Evolutionary conservation across 2,888 invertebrate species (phyloP), one percentile per base, ranked within the genome.

Genomic region (Scaptomyza flava): DNA sequence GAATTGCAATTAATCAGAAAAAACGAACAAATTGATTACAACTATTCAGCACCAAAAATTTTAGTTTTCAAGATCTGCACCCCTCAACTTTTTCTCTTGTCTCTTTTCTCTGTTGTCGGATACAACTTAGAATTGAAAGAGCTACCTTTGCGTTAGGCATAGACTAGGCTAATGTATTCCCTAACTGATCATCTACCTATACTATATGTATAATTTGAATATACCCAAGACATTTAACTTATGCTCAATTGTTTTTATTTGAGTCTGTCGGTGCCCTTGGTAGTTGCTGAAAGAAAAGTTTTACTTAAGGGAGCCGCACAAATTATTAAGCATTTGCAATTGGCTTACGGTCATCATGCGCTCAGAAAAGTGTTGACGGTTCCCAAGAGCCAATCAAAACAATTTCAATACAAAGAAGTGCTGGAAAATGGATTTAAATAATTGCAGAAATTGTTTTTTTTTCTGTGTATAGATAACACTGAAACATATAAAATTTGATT

Each of bases 231-330:
- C 17, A 14, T 17, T 11, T 4, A n/a, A 47, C 11, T 47, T 31
- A 31, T 31, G 11, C 2, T 6, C 33, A 17, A 14, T 11, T 33
- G 5, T 5, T 34, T 34, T 11, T 36, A 3, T 34, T 48, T 9
- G 8, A 33, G 33, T 5, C 11, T 23, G 12, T n/a, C 6, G 3
- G 12, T 34, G 23, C 68, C 60, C 66, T 79, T 72, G 68, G 41
- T 38, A 51, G 43, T n/a, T 6, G 47, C 70, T 72, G 82, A 84
- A 87, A 86, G 83, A 87, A 79, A 76, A 84, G 70, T 80, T 73
- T 77, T 63, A 27, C 27, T 27, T 79, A 50, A 68, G 71, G 82
- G 74, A 74, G 67, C 81, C 53, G 66, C 51, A 56, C 48, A 76
- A 75, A 86, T 77, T 64, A 59, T 68, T 83, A 63, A 68, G 64